Evolutionary conservation across 2,797 vertebrate species (phyloP).

Genomic region (Myripristis murdjan): DNA sequence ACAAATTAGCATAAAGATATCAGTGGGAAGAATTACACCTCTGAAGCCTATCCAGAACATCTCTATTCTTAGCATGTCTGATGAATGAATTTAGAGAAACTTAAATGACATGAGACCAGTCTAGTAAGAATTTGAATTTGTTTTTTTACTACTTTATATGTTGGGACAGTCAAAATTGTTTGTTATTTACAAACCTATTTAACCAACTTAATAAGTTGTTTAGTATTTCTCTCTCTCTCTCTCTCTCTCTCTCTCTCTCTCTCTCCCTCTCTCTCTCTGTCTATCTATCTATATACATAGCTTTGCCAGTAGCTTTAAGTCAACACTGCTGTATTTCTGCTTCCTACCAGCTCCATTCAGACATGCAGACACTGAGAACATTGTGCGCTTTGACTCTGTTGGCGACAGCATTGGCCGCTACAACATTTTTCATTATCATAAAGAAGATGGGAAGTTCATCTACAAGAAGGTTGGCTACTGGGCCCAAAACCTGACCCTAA

Average conservation of each 20-base stretch:
- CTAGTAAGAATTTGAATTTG: not conserved
- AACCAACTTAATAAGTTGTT: too few relatives aligned
- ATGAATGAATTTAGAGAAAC: constrained; percentile 23
- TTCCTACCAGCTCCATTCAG: constrained; percentile 91
- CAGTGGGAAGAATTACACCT: constrained; percentile 15
- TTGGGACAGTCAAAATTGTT: not conserved
- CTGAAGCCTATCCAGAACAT: constrained; percentile 18
- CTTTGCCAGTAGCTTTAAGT: not conserved
- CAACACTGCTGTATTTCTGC: constrained; percentile 25
- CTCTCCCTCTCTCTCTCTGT: too few relatives aligned
- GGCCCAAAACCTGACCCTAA: constrained; percentile 92
- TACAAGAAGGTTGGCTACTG: constrained; percentile 98
- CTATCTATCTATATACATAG: too few relatives aligned
- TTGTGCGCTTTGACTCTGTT: constrained; percentile 91
- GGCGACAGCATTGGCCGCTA: constrained; percentile 97
- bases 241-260: too few relatives aligned
- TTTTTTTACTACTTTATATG: too few relatives aligned
- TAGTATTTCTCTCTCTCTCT: too few relatives aligned
- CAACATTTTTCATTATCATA: constrained; percentile 97
- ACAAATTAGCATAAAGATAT: constrained; percentile 40
- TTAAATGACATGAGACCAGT: constrained; percentile 10
- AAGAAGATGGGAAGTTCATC: constrained; percentile 86
- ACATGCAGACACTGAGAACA: constrained; percentile 89
- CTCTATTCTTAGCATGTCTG: constrained; percentile 18
- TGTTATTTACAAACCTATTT: too few relatives aligned